Evolutionary conservation across 2,797 vertebrate species (phyloP), one percentile per base, ranked within the genome.

Genomic region (Enteromius paludinosus): DNA sequence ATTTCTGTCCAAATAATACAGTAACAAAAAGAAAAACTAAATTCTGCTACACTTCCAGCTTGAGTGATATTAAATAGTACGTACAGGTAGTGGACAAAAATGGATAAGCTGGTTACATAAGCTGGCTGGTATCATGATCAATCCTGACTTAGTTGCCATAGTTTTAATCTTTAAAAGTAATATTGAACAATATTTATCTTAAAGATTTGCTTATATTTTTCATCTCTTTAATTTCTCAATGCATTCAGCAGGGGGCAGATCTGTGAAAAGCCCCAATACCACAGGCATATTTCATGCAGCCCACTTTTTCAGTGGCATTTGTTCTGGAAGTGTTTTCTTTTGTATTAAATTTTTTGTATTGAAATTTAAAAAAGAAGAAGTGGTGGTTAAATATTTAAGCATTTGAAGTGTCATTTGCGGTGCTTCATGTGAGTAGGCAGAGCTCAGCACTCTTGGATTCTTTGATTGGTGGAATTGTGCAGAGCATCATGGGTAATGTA

Each of bases 1-100:
- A 68, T 28, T 84, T 72, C 23, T 43, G 54, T 71, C 56, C 23
- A 66, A 71, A 59, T 41, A 59, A 56, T 14, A 74, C 4, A 56
- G 49, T 30, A n/a, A 9, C 30, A n/a, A 35, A 14, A 38, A 74
- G 35, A 49, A 73, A 35, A 30, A 54, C 6, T 30, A 35, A 73
- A 54, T 54, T 38, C 49, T 35, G 20, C 5, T 3, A 54, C 20
- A 54, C 30, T 56, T 23, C 20, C 35, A 73, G 33, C 20, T 23
- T 54, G 30, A 73, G 71, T 56, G 12, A 73, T 73, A 20, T 23
- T 7, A 7, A 73, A 14, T 4, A 35, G 3, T 12, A 14, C 15
- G 20, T 54, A 52, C 28, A 52, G 25, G 28, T 9, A 73, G 47
- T 54, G 20, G 12, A 73, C 6, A 72, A 14, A 52, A 9, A 28